A percentile compares a stretch with the other conserved stretches of the same genome.
These are phyloP conservation scores for Hydra vulgaris DNA, from an alignment of 30 jellyfish, hydroid and myxozoan genomes.

Conservation along the genomic window DNA sequence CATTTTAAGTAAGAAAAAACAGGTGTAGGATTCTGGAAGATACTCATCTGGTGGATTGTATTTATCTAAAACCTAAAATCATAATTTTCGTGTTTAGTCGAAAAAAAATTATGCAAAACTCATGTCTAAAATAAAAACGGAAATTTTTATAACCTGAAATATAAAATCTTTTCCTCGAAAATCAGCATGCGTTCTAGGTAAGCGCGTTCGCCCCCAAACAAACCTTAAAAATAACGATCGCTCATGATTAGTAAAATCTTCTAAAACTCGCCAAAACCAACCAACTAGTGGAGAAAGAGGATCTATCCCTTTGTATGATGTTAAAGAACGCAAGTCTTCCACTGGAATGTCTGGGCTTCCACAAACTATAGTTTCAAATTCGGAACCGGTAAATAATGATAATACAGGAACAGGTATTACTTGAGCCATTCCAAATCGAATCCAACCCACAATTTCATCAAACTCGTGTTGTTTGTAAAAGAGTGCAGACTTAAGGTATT, in stretches of 20 bases:
- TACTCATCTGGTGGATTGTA: conserved; percentile 73
- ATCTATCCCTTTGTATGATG: conserved; percentile 63
- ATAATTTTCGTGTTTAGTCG: background rate
- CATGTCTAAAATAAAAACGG: background rate
- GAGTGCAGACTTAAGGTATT: conserved; percentile 31
- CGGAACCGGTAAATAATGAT: conserved; percentile 49
- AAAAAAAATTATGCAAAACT: background rate
- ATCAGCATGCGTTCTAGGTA: conserved; percentile 83
- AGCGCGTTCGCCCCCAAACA: conserved; percentile 92
- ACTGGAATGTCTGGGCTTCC: conserved; percentile 81
- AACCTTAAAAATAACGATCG: conserved; percentile 77
- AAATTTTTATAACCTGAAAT: conserved; percentile 43
- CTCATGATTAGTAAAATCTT: conserved; percentile 60
- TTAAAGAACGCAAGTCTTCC: conserved; percentile 54
- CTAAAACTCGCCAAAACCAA: conserved; percentile 92
- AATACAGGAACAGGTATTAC: conserved; percentile 73
- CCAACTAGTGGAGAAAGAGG: conserved; percentile 42
- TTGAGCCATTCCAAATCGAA: conserved; percentile 69
- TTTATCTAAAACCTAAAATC: conserved; percentile 69
- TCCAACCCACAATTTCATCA: conserved; percentile 62
- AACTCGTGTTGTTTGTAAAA: conserved; percentile 51
- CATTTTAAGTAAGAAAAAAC: conserved; percentile 85
- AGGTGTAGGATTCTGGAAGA: conserved; percentile 89
- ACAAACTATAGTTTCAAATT: conserved; percentile 74
- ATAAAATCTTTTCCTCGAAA: conserved; percentile 82